Evolutionary conservation across 2,888 invertebrate species (phyloP).

Genomic region (Eilema depressum): DNA sequence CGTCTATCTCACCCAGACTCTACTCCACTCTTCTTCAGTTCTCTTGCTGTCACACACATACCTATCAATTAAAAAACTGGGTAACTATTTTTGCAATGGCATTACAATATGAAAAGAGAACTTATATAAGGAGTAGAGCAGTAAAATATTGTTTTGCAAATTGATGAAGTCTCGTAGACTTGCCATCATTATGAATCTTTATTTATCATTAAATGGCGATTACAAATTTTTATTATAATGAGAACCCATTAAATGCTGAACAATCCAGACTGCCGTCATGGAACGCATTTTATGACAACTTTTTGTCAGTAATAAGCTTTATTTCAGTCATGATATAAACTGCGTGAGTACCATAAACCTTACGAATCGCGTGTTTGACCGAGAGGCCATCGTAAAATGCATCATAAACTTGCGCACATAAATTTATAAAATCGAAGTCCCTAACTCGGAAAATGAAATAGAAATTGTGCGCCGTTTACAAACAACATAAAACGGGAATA

Average conservation of each 20-base stretch:
- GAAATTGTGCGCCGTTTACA: conserved; percentile 50
- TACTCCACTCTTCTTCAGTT: too few species aligned
- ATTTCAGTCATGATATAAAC: conserved; percentile 74
- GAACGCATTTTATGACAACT: conserved; percentile 26
- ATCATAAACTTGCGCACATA: conserved; percentile 78
- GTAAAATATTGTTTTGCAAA: neutral
- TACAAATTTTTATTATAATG: neutral
- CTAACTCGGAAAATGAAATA: conserved; percentile 66
- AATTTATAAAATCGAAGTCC: conserved; percentile 77
- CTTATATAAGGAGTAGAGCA: too few species aligned
- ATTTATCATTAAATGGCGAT: neutral
- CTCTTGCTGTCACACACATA: too few species aligned
- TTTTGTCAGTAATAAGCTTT: conserved; percentile 62
- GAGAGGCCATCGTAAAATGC: conserved; percentile 80
- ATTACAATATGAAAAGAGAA: too few species aligned
- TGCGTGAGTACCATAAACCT: conserved; percentile 76
- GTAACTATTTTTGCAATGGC: too few species aligned
- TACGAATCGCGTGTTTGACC: conserved; percentile 81
- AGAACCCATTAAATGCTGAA: neutral
- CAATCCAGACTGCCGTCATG: conserved; percentile 12
- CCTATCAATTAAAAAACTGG: too few species aligned
- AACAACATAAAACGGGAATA: conserved; percentile 35
- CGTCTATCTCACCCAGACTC: too few species aligned
- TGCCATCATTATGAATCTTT: neutral
- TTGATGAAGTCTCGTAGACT: neutral